A percentile compares a stretch with the other conserved stretches of the same genome.
These are phyloP conservation scores for Miltochrista miniata DNA, from an alignment of 2,888 invertebrate species.

Conservation along the genomic window DNA sequence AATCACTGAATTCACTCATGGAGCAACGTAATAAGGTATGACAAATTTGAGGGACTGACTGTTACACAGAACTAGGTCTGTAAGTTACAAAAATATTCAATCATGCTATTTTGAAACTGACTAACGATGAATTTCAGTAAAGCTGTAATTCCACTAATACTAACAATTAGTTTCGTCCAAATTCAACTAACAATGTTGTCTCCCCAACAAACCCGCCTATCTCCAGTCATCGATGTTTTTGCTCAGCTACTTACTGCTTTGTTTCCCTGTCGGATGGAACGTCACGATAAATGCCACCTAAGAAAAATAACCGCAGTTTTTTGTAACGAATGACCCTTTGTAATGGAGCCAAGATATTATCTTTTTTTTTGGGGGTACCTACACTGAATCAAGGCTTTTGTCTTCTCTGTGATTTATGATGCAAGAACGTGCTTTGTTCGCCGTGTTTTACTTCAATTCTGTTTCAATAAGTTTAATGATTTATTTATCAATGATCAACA, in stretches of 20 bases:
- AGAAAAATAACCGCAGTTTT: conserved; percentile 47
- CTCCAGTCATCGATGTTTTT: conserved; percentile 45
- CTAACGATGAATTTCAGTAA: not conserved
- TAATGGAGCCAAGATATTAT: conserved; percentile 29
- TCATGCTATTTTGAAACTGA: not conserved
- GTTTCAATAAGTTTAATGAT: too few relatives aligned
- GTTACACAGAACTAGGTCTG: too few relatives aligned
- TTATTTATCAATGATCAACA: too few relatives aligned
- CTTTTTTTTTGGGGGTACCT: conserved; percentile 37
- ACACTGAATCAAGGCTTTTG: conserved; percentile 21
- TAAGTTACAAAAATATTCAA: too few relatives aligned
- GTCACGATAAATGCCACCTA: conserved; percentile 39
- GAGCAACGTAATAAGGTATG: too few relatives aligned
- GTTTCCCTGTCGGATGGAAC: conserved; percentile 40
- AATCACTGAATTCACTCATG: too few relatives aligned
- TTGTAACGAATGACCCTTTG: conserved; percentile 34
- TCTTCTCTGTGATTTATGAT: conserved; percentile 31
- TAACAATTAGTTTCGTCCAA: conserved; percentile 11
- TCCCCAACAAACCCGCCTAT: conserved; percentile 30
- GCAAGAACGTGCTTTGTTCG: not conserved
- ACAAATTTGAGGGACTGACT: too few relatives aligned
- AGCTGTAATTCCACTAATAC: not conserved
- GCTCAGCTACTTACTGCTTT: conserved; percentile 44
- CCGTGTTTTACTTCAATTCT: too few relatives aligned
- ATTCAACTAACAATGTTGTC: conserved; percentile 27